Conservation (phyloP, 2,797 vertebrate genomes). For the Philypnodon macrostomus region DNA sequence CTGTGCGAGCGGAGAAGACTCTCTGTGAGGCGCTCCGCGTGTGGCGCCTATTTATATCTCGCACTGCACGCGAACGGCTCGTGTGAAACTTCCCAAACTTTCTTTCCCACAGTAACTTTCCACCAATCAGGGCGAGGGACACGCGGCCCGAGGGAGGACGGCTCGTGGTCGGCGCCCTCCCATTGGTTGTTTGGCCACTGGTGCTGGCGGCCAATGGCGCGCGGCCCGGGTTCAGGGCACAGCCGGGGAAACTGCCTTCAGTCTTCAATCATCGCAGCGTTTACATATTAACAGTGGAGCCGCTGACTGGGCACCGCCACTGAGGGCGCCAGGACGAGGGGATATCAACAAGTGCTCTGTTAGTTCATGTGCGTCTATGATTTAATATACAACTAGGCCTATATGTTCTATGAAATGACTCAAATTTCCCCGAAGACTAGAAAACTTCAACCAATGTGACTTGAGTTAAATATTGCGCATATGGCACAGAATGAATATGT, state of each 20-base stretch:
- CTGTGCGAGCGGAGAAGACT: slow-evolving; percentile 57
- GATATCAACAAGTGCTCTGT: slow-evolving; percentile 5
- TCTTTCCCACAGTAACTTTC: slow-evolving; percentile 99
- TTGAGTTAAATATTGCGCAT: too few relatives aligned
- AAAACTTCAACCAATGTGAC: too few relatives aligned
- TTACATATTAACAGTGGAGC: slow-evolving; percentile 81
- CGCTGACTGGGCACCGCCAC: slow-evolving; percentile 56
- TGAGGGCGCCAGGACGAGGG: slow-evolving; percentile 20
- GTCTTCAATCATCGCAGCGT: slow-evolving; percentile 79
- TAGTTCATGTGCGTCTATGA: too few relatives aligned
- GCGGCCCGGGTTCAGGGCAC: slow-evolving; percentile 81
- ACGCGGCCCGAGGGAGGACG: slow-evolving; percentile 88
- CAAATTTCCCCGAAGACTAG: too few relatives aligned
- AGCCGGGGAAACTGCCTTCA: slow-evolving; percentile 81
- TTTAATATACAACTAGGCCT: too few relatives aligned
- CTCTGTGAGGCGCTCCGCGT: slow-evolving; percentile 66
- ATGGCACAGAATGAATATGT: too few relatives aligned
- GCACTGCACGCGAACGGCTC: slow-evolving; percentile 97
- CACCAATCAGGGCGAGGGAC: slow-evolving; percentile 91
- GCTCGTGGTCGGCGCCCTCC: slow-evolving; percentile 94
- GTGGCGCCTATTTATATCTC: slow-evolving; percentile 92
- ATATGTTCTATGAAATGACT: too few relatives aligned
- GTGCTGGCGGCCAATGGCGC: slow-evolving; percentile 88
- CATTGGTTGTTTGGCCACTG: slow-evolving; percentile 87
- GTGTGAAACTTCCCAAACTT: slow-evolving; percentile 99